Base-by-base conservation (phyloP, 2,888 invertebrate genomes). In the Craniophora ligustri region DNA sequence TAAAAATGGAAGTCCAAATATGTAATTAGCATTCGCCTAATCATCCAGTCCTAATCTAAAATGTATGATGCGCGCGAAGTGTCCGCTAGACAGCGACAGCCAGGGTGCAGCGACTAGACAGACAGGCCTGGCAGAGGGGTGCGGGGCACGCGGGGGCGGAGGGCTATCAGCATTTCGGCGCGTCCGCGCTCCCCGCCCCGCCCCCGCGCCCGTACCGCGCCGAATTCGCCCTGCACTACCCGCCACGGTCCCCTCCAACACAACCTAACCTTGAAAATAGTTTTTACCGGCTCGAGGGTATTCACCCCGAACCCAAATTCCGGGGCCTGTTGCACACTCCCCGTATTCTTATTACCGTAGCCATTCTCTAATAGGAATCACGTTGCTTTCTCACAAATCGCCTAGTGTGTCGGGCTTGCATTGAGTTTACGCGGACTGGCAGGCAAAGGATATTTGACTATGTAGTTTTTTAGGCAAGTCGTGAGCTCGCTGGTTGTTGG, bases 271-370 rank as follows among this genome's bases (percentile, higher is more conserved):
- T 93, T 93, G 93, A 93, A 93, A 92, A 92, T 91, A 92, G 93
- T 93, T 93, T 92, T 92, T 92, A 93, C 92, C 87, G 88, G 84
- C 88, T 76, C 72, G 91, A 93, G 93, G 93, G 93, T 93, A 93
- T 93, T 93, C 92, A 93, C 93, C 93, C 92, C 92, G 86, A 88
- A 89, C 89, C 92, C 91, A 82, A 91, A 93, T 92, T 91, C 91
- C 89, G 82, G 81, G 85, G 84, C 81, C 78, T 78, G 87, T 75
- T 80, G 75, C 89, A 92, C 92, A 92, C 92, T 79, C 77, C 79
- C 76, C 78, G 79, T 76, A 85, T 87, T 79, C 76, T 79, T 60
- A 57, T 63, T 56, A 63, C 65, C 56, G 81, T 65, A 63, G 65
- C 59, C 51, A 80, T 75, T 74, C 82, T 89, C 88, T 84, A 80